phyloP scores from a whole-genome alignment of 1,140 invertebrate genomes.

The Alviniconcha marisindica region DNA sequence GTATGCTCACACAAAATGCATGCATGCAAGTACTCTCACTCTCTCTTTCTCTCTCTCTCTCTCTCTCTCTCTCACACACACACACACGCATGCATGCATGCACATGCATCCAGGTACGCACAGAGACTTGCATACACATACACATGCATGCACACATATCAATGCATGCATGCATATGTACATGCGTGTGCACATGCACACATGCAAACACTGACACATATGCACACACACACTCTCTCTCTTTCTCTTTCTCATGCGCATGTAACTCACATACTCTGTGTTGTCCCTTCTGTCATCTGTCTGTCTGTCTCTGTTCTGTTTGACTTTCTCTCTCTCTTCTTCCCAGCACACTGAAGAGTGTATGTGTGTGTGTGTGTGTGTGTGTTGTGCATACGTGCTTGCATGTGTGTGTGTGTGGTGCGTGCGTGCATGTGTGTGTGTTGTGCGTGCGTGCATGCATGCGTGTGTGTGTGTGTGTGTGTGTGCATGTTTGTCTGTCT shows the following conservation, averaged over 20 bases:
- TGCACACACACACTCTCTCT: no score
- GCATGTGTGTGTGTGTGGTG: neutral
- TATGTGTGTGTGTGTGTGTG: neutral
- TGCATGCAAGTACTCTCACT: no score
- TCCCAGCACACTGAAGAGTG: neutral
- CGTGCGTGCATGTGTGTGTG: neutral
- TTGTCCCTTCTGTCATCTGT: no score
- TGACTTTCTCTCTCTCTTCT: no score
- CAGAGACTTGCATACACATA: neutral
- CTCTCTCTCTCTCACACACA: no score
- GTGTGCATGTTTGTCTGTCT: neutral
- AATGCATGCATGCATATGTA: neutral
- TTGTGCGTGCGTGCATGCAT: neutral
- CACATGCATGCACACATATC: neutral
- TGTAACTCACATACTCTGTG: no score
- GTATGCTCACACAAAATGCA: no score
- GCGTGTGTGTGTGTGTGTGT: slow-evolving; percentile 3
- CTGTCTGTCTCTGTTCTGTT: no score
- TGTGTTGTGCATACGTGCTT: slow-evolving; percentile 4
- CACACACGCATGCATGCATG: slow-evolving; percentile 69
- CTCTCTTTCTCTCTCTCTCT: no score
- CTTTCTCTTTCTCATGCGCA: no score
- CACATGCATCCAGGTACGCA: slow-evolving; percentile 67
- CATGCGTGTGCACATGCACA: neutral
- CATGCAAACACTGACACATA: neutral